Evolutionary conservation across 2,888 invertebrate species (phyloP), one percentile per base, ranked within the genome.

Genomic region (Muscina levida): DNA sequence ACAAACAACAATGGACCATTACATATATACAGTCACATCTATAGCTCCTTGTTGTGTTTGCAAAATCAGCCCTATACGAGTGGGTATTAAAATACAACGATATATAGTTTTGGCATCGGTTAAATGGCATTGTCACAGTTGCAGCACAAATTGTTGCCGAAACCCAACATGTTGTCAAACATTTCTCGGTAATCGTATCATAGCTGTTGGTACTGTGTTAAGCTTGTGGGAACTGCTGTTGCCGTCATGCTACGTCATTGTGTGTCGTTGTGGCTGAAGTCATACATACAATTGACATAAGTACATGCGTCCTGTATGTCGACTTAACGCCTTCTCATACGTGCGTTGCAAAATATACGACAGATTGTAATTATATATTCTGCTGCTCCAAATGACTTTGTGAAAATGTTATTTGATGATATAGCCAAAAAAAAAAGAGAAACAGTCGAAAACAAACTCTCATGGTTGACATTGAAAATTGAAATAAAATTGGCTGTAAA

Each of bases 61-160:
- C 8, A 19, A 42, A 19, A 10, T 6, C 13, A 65, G 31, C 22
- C 77, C 77, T n/a, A n/a, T n/a, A n/a, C n/a, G n/a, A n/a, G n/a
- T n/a, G n/a, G n/a, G n/a, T n/a, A 80, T 77, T 80, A 80, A 80
- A 77, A 80, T 62, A 67, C 66, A 74, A 77, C 73, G 71, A 73
- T 80, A 67, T 74, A 80, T 71, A 80, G 77, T 77, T 80, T 44
- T 71, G 73, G 59, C 71, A 66, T 59, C 72, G 71, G 72, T 71
- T 77, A 65, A 56, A 76, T 66, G 51, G 24, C 51, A 31, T 31
- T 31, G 31, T 31, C 31, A 31, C 31, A 31, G 31, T 31, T 31
- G 4, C 8, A 3, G 31, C 31, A 31, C 31, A 31, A 31, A 31
- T 31, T 31, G 31, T 31, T 31, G 31, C 31, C 8, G 3, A 5